Evolutionary conservation across 2,888 invertebrate genomes (phyloP).

Genomic region (Iselma pallidipennis): DNA sequence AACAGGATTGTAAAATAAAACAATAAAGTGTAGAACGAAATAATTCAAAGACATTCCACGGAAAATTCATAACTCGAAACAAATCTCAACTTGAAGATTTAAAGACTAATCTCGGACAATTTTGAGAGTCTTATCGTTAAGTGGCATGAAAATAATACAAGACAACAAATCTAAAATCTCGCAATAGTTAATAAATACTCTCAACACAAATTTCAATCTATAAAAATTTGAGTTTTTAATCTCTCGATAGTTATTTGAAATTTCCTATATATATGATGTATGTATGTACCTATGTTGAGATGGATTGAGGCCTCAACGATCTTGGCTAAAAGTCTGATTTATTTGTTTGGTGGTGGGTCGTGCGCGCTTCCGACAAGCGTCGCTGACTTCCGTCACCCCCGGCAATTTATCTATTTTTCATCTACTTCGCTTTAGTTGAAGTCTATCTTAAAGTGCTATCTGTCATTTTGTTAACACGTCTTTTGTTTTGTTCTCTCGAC

Average conservation of each 20-base stretch:
- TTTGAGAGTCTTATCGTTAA: neutral
- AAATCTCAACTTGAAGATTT: neutral
- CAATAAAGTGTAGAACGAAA: neutral
- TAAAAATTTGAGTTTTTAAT: neutral
- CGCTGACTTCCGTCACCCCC: constrained; percentile 33
- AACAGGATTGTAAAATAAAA: neutral
- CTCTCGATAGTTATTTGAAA: neutral
- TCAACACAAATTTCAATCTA: neutral
- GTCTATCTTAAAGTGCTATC: constrained; percentile 38
- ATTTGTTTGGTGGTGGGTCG: constrained; percentile 36
- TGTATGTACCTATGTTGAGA: neutral
- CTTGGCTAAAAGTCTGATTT: constrained; percentile 25
- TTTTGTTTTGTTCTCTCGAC: constrained; percentile 20
- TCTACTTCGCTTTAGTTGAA: constrained; percentile 37
- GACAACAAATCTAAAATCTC: neutral
- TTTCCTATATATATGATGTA: neutral
- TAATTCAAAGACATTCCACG: neutral
- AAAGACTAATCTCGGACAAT: neutral
- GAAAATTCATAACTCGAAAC: neutral
- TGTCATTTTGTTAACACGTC: constrained; percentile 42
- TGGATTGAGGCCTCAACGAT: neutral
- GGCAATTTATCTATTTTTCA: constrained; percentile 45
- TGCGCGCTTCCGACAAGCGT: constrained; percentile 29
- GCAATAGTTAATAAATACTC: neutral
- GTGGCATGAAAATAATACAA: too few species aligned